Base-by-base conservation (phyloP, 2,113 vertebrate species). In the Sebastes fasciatus region DNA sequence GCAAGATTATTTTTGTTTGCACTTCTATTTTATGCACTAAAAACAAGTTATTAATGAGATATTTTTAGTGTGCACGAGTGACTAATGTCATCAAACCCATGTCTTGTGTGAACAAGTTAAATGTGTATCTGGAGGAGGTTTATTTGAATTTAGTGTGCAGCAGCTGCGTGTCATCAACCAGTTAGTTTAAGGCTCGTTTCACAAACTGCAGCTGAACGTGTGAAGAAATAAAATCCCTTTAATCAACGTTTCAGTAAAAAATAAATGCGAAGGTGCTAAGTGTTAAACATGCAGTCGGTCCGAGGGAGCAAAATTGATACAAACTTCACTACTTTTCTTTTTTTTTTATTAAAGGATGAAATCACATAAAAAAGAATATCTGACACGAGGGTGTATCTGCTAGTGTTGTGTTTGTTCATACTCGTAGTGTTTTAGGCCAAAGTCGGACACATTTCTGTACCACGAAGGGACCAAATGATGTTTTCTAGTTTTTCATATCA, bases 381-480 rank as follows among this genome's bases (percentile, higher is more conserved):
- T 21, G 65, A 58, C 68, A 57, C 62, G 54, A 74, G 84, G 66
- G 67, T 70, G 52, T 63, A 55, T 63, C 69, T 49, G 63, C 63
- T 46, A 1, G 49, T 80, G 40, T 52, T 66, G 51, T 70, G 49
- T 85, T 73, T 73, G 65, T 84, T 77, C 26, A 64, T 62, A 49
- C 12, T 23, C 45, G 60, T 65, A 46, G 73, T 76, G 46, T 85
- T 79, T 67, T 65, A 77, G 83, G 87, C 85, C 77, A 91, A 88
- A 85, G 77, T 66, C 75, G 10, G 34, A 75, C 67, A 88, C 45
- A 26, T 26, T 16, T 79, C 57, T 61, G 40, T 76, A 83, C 70
- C 23, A 65, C 14, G 57, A 89, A 86, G 87, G 93, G 93, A 92
- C 94, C 90, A 94, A 94, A 88, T 40, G 1, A 55, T 11, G 46